Evolutionary conservation across 1,140 invertebrate genomes (phyloP).

Genomic region (Bactericera cockerelli): DNA sequence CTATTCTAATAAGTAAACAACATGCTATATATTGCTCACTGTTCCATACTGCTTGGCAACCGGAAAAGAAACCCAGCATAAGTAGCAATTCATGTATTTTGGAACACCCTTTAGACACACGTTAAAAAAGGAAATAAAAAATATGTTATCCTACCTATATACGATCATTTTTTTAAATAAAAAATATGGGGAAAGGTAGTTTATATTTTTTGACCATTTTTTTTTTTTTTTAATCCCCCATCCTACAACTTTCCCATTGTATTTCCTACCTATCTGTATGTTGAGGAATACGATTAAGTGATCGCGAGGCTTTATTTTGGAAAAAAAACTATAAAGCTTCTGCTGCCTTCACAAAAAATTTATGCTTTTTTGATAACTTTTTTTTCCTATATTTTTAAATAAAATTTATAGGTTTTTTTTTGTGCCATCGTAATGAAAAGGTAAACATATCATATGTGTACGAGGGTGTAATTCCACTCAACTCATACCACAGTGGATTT

Average conservation of each 20-base stretch:
- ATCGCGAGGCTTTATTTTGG: background rate
- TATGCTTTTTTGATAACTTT: constrained; percentile 8
- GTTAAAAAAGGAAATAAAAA: too few species aligned
- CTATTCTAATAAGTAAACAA: too few species aligned
- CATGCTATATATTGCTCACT: too few species aligned
- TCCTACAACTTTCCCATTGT: too few species aligned
- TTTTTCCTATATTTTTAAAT: background rate
- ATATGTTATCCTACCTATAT: too few species aligned
- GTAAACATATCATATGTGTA: constrained; percentile 5
- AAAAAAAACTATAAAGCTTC: background rate
- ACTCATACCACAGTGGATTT: too few species aligned
- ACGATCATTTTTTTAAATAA: background rate
- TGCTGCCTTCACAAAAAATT: background rate
- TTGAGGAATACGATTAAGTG: constrained; percentile 4
- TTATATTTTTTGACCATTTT: constrained; percentile 4
- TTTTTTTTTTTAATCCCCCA: constrained; percentile 6
- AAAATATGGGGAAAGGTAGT: background rate
- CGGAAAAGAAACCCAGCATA: too few species aligned
- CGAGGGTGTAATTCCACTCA: background rate
- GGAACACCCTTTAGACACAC: too few species aligned
- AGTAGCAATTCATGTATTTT: too few species aligned
- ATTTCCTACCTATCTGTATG: background rate
- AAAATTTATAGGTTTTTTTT: constrained; percentile 1
- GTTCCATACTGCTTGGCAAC: too few species aligned
- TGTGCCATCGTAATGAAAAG: background rate